Evolutionary conservation across 2,888 invertebrate species (phyloP), one percentile per base, ranked within the genome.

Genomic region (Macaria notata): DNA sequence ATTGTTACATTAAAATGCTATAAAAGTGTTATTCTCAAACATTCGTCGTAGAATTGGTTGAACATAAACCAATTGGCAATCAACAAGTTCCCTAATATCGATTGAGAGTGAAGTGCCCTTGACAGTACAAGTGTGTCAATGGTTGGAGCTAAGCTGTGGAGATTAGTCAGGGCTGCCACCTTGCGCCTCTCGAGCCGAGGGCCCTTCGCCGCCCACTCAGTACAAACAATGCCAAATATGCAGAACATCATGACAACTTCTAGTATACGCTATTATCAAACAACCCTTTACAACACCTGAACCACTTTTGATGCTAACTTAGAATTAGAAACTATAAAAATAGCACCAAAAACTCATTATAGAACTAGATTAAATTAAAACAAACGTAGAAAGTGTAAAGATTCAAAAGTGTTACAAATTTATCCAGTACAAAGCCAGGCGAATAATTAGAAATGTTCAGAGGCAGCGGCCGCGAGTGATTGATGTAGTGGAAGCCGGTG

Each of bases 401-500:
- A 53, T 52, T 67, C 31, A 71, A 69, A 72, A 75, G 72, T 69
- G 68, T 68, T 69, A 68, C 78, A 75, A 75, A 73, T 80, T 79
- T 73, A 65, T 73, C 73, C 68, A 78, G 78, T 63, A 79, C 79
- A 83, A 81, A 81, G 77, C 78, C 74, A 72, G 77, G 78, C 81
- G 81, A 85, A 90, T 91, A 91, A 91, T 91, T 91, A 90, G 85
- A 89, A 91, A 88, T 89, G 84, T 89, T 89, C 85, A 81, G 82
- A 80, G 81, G 84, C 88, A 87, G 81, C 76, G 85, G 86, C 88
- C 90, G 83, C 86, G 82, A 86, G 88, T 90, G 90, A 91, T 91
- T 89, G 90, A 91, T 91, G 89, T 90, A 90, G 90, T 90, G 89
- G 88, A 90, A 91, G 83, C 75, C 79, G 75, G 74, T 73, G 74